A percentile compares a stretch with the other conserved stretches of the same genome.
Evolutionary conservation across 2,888 invertebrate species (phyloP).

Genomic region (Yponomeuta cagnagella): DNA sequence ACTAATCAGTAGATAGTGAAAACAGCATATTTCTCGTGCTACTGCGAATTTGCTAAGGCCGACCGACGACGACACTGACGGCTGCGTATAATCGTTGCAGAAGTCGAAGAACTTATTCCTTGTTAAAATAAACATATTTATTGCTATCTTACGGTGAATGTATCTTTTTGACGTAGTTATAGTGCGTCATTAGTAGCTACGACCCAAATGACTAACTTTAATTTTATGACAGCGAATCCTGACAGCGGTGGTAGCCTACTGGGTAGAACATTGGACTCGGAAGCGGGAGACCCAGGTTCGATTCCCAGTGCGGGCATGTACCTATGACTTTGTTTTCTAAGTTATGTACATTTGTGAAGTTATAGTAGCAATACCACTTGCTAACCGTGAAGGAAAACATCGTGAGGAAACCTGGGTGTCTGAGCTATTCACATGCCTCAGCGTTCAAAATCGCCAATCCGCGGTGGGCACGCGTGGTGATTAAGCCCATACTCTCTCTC

Average conservation of each 20-base stretch:
- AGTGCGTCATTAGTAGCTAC: not conserved
- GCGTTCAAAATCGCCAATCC: no score
- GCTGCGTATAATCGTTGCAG: not conserved
- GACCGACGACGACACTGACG: not conserved
- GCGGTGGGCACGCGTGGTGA: no score
- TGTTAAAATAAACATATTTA: not conserved
- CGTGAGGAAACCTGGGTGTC: no score
- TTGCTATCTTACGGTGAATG: not conserved
- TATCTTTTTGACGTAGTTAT: not conserved
- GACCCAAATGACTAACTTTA: not conserved
- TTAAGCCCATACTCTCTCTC: no score
- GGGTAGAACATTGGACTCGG: no score
- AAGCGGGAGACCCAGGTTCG: no score
- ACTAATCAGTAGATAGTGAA: not conserved
- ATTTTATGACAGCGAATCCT: not conserved
- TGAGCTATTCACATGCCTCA: no score
- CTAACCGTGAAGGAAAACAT: no score
- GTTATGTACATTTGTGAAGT: no score
- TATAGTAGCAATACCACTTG: no score
- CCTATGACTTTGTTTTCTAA: no score
- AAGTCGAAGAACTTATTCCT: not conserved
- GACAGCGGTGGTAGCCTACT: not conserved
- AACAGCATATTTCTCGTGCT: not conserved
- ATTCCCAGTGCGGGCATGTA: no score
- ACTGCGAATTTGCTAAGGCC: not conserved